Evolutionary conservation across 2,797 vertebrate genomes (phyloP).

Genomic region (Silurus aristotelis): DNA sequence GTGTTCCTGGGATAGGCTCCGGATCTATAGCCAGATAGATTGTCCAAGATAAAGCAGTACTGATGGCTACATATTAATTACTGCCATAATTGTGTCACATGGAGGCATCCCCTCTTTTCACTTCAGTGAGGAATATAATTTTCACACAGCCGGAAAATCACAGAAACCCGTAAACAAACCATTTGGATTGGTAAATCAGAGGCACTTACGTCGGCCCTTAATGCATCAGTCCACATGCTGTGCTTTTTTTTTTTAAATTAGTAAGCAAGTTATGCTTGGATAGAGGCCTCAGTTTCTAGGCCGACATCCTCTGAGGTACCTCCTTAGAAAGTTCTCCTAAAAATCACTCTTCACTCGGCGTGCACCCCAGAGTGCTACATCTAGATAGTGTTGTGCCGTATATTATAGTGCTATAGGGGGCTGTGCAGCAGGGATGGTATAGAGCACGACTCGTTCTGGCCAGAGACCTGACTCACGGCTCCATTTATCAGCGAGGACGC

Average conservation of each 20-base stretch:
- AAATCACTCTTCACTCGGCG: background rate
- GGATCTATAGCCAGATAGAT: background rate
- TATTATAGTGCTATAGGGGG: constrained; percentile 31
- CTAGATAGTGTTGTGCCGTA: constrained; percentile 12
- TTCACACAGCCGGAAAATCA: background rate
- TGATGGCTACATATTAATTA: background rate
- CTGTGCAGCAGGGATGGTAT: constrained; percentile 44
- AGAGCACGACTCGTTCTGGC: constrained; percentile 38
- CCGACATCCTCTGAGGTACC: background rate
- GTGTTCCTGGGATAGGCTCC: background rate
- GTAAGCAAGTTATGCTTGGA: constrained; percentile 18
- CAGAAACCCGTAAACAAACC: background rate
- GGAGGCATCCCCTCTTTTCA: background rate
- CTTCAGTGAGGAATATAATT: no score
- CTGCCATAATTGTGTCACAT: background rate
- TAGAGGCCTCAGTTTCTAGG: constrained; percentile 18
- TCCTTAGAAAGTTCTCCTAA: constrained; percentile 20
- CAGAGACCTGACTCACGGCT: constrained; percentile 50
- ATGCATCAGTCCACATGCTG: constrained; percentile 18
- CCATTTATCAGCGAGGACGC: constrained; percentile 59
- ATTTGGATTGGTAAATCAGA: background rate
- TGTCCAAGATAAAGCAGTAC: background rate
- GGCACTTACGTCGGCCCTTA: background rate
- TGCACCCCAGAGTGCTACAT: background rate
- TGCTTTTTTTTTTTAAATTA: constrained; percentile 32